phyloP scores from a whole-genome alignment of 1,140 invertebrate species.

The Zaprionus nigranus region DNA sequence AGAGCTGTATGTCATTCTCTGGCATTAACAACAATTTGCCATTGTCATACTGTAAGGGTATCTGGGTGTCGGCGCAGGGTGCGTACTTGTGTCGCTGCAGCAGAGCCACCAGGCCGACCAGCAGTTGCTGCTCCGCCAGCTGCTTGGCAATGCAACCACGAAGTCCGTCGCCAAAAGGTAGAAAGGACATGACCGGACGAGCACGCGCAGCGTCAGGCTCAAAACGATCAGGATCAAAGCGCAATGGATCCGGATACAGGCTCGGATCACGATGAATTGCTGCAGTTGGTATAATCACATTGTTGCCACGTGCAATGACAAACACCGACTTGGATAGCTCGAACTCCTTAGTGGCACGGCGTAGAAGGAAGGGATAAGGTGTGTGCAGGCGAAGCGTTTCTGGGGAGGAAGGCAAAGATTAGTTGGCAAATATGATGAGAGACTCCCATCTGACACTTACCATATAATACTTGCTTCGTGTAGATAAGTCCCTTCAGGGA shows the following conservation, averaged over 20 bases:
- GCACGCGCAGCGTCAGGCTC: slow-evolving; percentile 84
- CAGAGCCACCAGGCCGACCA: slow-evolving; percentile 85
- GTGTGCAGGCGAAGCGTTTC: slow-evolving; percentile 87
- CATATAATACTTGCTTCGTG: slow-evolving; percentile 86
- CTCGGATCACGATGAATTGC: slow-evolving; percentile 88
- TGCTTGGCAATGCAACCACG: slow-evolving; percentile 86
- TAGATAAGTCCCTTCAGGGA: slow-evolving; percentile 85
- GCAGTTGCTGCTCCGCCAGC: slow-evolving; percentile 87
- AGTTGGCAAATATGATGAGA: not conserved
- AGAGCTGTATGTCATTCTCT: slow-evolving; percentile 59
- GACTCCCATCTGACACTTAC: slow-evolving; percentile 56
- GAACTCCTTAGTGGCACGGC: slow-evolving; percentile 85
- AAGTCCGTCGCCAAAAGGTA: slow-evolving; percentile 87
- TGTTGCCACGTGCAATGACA: slow-evolving; percentile 85
- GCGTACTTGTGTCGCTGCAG: slow-evolving; percentile 79
- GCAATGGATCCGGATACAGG: slow-evolving; percentile 88
- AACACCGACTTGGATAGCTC: slow-evolving; percentile 85
- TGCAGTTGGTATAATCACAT: slow-evolving; percentile 86
- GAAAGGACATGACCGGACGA: slow-evolving; percentile 85
- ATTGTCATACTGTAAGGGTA: slow-evolving; percentile 85
- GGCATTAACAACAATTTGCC: slow-evolving; percentile 83
- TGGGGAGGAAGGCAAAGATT: slow-evolving; percentile 27
- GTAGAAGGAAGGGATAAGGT: slow-evolving; percentile 85
- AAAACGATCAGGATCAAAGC: slow-evolving; percentile 90
- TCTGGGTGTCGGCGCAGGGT: slow-evolving; percentile 62